These are phyloP conservation scores for Drepana falcataria DNA, from an alignment of 2,888 invertebrate species.

Conservation along the genomic window DNA sequence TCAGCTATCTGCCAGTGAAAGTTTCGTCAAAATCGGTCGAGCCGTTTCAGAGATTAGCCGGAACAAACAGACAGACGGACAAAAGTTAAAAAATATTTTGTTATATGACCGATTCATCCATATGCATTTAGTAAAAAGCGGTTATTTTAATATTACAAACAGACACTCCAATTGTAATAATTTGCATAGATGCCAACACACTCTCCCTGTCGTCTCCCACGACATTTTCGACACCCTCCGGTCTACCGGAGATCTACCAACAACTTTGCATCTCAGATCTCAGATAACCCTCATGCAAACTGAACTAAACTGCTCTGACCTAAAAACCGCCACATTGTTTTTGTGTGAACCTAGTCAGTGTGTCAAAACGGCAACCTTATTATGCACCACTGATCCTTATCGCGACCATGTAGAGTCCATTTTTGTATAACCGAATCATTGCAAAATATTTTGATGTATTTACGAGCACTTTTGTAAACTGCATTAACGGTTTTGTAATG, in stretches of 20 bases:
- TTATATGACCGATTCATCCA: too few species aligned
- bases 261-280: neutral
- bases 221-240: neutral
- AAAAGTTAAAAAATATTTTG: too few species aligned
- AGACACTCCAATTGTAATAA: too few species aligned
- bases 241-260: neutral
- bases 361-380: neutral
- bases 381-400: neutral
- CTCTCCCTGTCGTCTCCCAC: neutral
- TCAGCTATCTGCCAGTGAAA: too few species aligned
- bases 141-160: too few species aligned
- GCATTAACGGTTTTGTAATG: neutral
- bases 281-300: neutral
- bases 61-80: too few species aligned
- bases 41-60: too few species aligned
- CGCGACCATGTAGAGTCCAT: neutral
- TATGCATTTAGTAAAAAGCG: too few species aligned
- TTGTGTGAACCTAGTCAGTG: neutral
- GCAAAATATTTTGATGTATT: too few species aligned
- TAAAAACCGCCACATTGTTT: neutral
- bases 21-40: too few species aligned
- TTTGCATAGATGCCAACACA: too few species aligned
- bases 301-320: neutral
- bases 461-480: too few species aligned
- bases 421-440: neutral